These are phyloP conservation scores for Condylura cristata DNA, from an alignment of 2,113 vertebrate species.

Conservation along the genomic window DNA sequence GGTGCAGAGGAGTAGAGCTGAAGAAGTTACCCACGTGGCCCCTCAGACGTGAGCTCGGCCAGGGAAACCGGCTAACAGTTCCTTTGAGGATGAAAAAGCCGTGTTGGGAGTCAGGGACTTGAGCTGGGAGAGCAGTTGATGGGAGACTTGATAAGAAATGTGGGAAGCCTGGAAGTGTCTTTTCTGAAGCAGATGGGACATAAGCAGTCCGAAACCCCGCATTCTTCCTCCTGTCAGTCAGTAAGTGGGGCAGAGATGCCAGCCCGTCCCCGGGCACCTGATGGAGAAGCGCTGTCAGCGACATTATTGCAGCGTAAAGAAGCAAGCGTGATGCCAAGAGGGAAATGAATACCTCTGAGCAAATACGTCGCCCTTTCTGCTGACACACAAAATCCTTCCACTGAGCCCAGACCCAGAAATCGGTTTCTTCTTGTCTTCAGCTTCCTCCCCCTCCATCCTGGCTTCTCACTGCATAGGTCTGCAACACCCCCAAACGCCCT, in stretches of 20 bases:
- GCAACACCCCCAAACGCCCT: neutral
- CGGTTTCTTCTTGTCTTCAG: neutral
- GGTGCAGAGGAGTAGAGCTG: neutral
- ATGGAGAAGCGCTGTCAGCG: constrained; percentile 5
- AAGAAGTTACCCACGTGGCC: neutral
- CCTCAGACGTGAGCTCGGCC: neutral
- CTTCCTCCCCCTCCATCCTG: neutral
- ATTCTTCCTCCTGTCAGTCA: neutral
- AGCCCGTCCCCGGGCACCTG: neutral
- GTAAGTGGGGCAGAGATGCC: neutral
- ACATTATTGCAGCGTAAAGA: constrained; percentile 11
- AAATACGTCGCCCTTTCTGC: constrained; percentile 45
- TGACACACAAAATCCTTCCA: constrained; percentile 40
- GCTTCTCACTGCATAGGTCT: neutral
- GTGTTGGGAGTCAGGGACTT: constrained; percentile 1
- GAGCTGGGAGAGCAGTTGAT: neutral
- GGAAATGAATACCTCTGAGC: constrained; percentile 45
- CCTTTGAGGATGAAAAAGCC: constrained; percentile 12
- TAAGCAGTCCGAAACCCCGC: neutral
- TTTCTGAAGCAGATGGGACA: constrained; percentile 26
- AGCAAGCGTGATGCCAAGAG: constrained; percentile 23
- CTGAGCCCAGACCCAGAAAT: constrained; percentile 19
- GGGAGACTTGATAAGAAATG: neutral
- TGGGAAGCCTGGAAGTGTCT: neutral
- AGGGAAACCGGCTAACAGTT: neutral